A percentile compares a stretch with the other conserved stretches of the same genome.
These are phyloP conservation scores for Eueides isabella DNA, from an alignment of 1,140 invertebrate genomes.

Conservation along the genomic window DNA sequence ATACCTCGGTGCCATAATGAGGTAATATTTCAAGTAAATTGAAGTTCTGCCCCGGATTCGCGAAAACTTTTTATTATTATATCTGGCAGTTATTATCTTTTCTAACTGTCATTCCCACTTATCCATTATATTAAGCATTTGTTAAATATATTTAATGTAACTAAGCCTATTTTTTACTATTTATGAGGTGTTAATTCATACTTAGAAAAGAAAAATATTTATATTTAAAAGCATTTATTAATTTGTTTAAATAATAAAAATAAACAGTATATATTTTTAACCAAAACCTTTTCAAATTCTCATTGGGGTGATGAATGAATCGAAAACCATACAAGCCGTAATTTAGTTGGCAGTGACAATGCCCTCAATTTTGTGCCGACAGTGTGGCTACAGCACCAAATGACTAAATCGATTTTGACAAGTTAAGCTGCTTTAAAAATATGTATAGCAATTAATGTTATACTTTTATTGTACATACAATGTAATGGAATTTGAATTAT, in stretches of 20 bases:
- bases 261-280: too few species aligned
- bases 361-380: conserved; percentile 32
- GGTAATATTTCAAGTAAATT: conserved; percentile 49
- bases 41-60: conserved; percentile 50
- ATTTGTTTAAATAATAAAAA: too few species aligned
- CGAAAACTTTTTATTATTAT: conserved; percentile 53
- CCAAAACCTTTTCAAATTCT: not conserved
- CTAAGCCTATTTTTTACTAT: not conserved
- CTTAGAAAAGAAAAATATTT: too few species aligned
- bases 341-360: conserved; percentile 35
- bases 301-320: conserved; percentile 6
- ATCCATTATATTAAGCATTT: conserved; percentile 8
- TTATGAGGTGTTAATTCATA: too few species aligned
- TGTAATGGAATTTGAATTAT: not conserved
- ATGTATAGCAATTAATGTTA: not conserved
- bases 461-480: not conserved
- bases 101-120: conserved; percentile 45
- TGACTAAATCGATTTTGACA: conserved; percentile 29
- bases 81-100: conserved; percentile 41
- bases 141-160: not conserved
- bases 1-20: conserved; percentile 47
- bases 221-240: too few species aligned
- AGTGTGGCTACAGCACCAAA: conserved; percentile 31
- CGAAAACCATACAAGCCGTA: conserved; percentile 21
- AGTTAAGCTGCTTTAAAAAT: not conserved